Conservation (phyloP, 2,888 invertebrate genomes). For the Plemyria rubiginata region DNA sequence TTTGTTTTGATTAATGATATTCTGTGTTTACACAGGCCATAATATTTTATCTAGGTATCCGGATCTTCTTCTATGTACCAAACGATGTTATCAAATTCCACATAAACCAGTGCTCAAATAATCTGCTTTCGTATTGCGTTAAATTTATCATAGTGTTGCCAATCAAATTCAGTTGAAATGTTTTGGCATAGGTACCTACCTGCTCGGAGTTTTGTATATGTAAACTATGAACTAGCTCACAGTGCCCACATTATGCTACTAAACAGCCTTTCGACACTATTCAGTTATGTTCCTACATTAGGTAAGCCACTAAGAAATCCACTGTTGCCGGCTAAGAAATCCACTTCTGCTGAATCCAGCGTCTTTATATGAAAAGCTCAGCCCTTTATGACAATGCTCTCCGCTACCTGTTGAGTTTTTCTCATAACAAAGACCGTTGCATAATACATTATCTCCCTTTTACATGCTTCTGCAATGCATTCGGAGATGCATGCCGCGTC, state of each 20-base stretch:
- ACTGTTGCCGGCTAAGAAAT: conserved; percentile 5
- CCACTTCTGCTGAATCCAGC: conserved; percentile 19
- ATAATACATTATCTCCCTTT: conserved; percentile 38
- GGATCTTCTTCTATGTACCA: neutral
- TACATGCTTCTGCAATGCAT: conserved; percentile 12
- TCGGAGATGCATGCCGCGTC: conserved; percentile 39
- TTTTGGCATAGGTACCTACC: too few relatives aligned
- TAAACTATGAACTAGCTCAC: neutral
- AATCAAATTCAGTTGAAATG: conserved; percentile 1
- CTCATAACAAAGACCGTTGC: conserved; percentile 41
- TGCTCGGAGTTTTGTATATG: too few relatives aligned
- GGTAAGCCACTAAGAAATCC: too few relatives aligned
- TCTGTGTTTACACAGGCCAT: neutral
- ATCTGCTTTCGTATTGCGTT: neutral
- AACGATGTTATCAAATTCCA: neutral
- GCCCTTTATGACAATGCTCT: conserved; percentile 36
- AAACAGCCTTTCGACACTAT: neutral
- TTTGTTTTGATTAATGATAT: too few relatives aligned
- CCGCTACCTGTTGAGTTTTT: conserved; percentile 44
- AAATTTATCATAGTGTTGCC: neutral
- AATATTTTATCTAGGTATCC: neutral
- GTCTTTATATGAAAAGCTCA: conserved; percentile 18
- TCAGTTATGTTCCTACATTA: too few relatives aligned
- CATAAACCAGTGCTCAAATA: conserved; percentile 1
- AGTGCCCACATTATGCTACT: neutral